These are phyloP conservation scores for Enteromius treurensis DNA, from an alignment of 2,797 vertebrate species.

Conservation along the genomic window DNA sequence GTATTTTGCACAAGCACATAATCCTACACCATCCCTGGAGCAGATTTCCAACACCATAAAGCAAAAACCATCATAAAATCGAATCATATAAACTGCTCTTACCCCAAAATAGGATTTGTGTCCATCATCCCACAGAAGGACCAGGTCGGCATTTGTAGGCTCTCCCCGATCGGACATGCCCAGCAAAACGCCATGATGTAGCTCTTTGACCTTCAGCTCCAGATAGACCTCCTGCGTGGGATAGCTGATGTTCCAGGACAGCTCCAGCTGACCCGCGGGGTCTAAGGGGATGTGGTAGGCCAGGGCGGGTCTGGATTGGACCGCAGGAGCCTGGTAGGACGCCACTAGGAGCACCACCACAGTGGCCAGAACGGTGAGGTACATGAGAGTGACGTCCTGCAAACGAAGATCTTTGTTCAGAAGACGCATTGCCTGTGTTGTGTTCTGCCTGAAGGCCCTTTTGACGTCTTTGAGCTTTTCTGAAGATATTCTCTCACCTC, in stretches of 20 bases:
- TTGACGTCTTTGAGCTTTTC: not conserved
- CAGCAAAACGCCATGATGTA: slow-evolving; percentile 82
- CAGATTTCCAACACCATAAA: not conserved
- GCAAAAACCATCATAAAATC: not conserved
- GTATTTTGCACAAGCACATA: slow-evolving; percentile 3
- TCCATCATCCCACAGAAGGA: slow-evolving; percentile 88
- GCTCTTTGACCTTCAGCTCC: slow-evolving; percentile 77
- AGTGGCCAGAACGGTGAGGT: slow-evolving; percentile 83
- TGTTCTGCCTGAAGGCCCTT: slow-evolving; percentile 13
- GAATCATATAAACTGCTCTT: slow-evolving; percentile 41
- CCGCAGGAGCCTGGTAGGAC: slow-evolving; percentile 80
- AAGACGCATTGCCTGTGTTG: slow-evolving; percentile 65
- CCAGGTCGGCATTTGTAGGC: slow-evolving; percentile 86
- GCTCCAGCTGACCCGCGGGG: slow-evolving; percentile 80
- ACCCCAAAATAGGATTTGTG: slow-evolving; percentile 81
- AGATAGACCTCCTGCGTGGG: slow-evolving; percentile 78
- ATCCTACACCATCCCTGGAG: not conserved
- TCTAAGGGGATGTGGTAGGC: slow-evolving; percentile 88
- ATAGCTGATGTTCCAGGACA: slow-evolving; percentile 94
- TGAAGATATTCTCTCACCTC: not conserved
- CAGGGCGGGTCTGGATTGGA: slow-evolving; percentile 65
- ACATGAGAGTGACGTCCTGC: slow-evolving; percentile 88
- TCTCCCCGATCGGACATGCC: slow-evolving; percentile 93
- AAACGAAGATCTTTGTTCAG: slow-evolving; percentile 77
- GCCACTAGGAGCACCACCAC: slow-evolving; percentile 91